Base-by-base conservation (phyloP, 2,113 vertebrate genomes). In the Scolopax mira region DNA sequence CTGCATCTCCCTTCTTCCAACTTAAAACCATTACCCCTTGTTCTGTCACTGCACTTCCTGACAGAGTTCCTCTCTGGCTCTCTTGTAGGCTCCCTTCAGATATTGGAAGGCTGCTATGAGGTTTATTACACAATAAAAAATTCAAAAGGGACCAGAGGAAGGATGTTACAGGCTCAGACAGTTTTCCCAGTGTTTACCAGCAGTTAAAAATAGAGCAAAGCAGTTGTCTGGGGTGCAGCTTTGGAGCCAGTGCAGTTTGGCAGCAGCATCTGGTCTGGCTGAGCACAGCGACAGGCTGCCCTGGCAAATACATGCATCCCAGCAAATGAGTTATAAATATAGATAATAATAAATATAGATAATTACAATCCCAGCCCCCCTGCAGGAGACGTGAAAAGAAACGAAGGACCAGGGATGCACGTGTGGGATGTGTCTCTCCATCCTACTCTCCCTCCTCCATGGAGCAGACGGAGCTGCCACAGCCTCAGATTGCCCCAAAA, bases 151-250 rank as follows among this genome's bases (percentile, higher is more conserved):
- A 60, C 30, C 22, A 44, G 58, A 51, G 57, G 51, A 87, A 84
- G 64, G 80, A 30, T 49, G 66, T 62, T 77, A 49, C 0, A 0
- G 24, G 51, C 60, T 84, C 69, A 80, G 82, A 77, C 39, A 18
- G 60, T 90, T 83, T 94, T 73, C 46, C 83, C 86, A 84, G 78
- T 78, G 55, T 80, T 92, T 90, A 73, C 67, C 72, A 78, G 67
- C 33, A 70, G 94, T 60, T 94, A 92, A 96, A 96, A 95, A 95
- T 84, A 92, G 89, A 90, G 72, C 72, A 80, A 70, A 91, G 77
- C 87, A 33, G 73, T 84, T 83, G 83, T 94, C 86, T 83, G 55
- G 80, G 39, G 24, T 61, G 72, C 77, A 95, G 83, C 46, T 80
- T 78, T 74, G 24, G 69, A 77, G 77, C 86, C 25, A 61, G 72